phyloP scores from a whole-genome alignment of 2,797 vertebrate species.

The Steatocranus sp. region DNA sequence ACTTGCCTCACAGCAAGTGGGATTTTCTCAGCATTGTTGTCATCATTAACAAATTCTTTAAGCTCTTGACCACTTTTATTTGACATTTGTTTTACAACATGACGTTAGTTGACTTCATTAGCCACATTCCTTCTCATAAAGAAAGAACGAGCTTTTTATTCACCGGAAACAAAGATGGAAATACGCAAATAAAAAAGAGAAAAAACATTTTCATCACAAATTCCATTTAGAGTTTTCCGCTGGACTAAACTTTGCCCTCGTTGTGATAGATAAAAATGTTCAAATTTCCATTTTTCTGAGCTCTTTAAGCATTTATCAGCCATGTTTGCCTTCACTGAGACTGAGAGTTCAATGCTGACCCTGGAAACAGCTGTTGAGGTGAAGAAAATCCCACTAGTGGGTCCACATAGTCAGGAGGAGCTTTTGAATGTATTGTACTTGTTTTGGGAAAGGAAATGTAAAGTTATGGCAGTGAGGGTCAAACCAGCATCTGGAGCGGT shows the following conservation, averaged over 20 bases:
- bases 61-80: not conserved
- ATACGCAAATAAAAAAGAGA: not conserved
- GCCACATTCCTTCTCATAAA: not conserved
- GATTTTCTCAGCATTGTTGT: not conserved
- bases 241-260: accelerated
- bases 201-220: not conserved
- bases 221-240: not conserved
- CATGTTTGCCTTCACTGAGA: not conserved
- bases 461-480: not conserved
- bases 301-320: not conserved
- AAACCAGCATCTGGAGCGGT: not conserved
- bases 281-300: not conserved
- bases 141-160: not conserved
- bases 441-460: not conserved
- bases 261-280: not conserved
- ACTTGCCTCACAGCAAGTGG: not conserved
- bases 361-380: not conserved
- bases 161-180: not conserved
- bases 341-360: not conserved
- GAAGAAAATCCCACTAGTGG: not conserved
- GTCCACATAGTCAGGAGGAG: not conserved
- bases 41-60: not conserved
- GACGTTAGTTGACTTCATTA: not conserved
- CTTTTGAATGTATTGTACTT: not conserved
- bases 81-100: not conserved